Evolutionary conservation across 2,797 vertebrate genomes (phyloP).

Genomic region (Eospalax fontanierii): DNA sequence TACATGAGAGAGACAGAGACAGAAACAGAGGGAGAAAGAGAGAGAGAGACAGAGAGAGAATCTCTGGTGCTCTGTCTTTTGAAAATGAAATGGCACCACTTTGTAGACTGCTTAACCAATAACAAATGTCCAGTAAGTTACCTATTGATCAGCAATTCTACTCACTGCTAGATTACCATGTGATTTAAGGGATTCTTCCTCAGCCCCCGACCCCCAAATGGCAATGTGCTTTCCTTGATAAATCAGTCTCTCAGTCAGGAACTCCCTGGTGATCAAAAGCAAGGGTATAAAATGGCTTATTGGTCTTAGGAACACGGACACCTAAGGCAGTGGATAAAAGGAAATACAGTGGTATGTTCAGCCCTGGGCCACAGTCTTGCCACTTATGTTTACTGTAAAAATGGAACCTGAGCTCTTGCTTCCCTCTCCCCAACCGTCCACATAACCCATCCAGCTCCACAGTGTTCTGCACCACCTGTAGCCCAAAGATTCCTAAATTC

Average conservation of each 20-base stretch:
- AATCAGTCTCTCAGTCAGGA: not conserved
- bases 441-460: too few relatives aligned
- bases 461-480: not conserved
- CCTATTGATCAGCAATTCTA: not conserved
- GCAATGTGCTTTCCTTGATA: not conserved
- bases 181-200: not conserved
- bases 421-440: not conserved
- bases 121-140: not conserved
- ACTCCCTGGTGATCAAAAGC: not conserved
- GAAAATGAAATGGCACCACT: not conserved
- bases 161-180: not conserved
- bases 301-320: not conserved
- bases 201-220: not conserved
- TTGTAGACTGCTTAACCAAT: not conserved
- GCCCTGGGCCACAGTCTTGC: not conserved
- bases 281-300: not conserved
- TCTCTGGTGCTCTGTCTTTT: not conserved
- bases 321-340: not conserved
- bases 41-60: not conserved
- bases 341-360: fast-evolving
- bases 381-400: not conserved
- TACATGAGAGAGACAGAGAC: fast-evolving
- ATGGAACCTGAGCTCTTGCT: not conserved
- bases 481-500: not conserved
- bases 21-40: too few relatives aligned